Evolutionary conservation across 2,113 vertebrate species (phyloP), one percentile per base, ranked within the genome.

Genomic region (Platanista minor): DNA sequence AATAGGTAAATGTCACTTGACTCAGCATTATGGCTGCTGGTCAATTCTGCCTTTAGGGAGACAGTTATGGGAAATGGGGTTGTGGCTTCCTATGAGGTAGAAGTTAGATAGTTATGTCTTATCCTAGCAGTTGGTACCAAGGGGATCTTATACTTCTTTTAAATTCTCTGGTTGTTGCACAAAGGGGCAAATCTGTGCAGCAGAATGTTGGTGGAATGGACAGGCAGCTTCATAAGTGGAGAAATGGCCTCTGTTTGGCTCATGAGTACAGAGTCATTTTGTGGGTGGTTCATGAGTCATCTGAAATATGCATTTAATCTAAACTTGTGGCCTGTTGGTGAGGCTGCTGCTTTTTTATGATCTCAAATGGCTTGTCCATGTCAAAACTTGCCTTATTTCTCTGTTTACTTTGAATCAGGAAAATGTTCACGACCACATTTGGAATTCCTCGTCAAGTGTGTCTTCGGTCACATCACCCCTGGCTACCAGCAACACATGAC

Each of bases 341-440:
- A 95, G 92, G 95, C 95, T 90, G 93, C 74, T 84, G 91, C 88
- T 97, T 94, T 94, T 95, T 92, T 91, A 96, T 84, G 81, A 85
- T 97, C 96, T 97, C 91, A 67, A 18, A 94, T 97, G 91, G 96
- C 97, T 93, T 97, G 95, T 96, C 95, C 75, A 21, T 97, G 96
- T 98, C 93, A 97, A 87, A 97, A 97, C 94, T 96, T 93, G 91
- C 90, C 96, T 95, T 93, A 87, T 96, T 95, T 93, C 91, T 97
- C 71, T 97, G 96, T 97, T 97, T 91, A 92, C 96, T 98, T 97
- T 94, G 91, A 95, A 91, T 86, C 91, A 71, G 91, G 80, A 82
- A 81, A 82, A 84, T 82, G 93, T 93, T 96, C 83, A 29, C 18
- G 46, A 92, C 90, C 87, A 82, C 86, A 97, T 75, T 96, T 94